phyloP scores from a whole-genome alignment of 1,140 invertebrate species.

The Drosophila rufa region DNA sequence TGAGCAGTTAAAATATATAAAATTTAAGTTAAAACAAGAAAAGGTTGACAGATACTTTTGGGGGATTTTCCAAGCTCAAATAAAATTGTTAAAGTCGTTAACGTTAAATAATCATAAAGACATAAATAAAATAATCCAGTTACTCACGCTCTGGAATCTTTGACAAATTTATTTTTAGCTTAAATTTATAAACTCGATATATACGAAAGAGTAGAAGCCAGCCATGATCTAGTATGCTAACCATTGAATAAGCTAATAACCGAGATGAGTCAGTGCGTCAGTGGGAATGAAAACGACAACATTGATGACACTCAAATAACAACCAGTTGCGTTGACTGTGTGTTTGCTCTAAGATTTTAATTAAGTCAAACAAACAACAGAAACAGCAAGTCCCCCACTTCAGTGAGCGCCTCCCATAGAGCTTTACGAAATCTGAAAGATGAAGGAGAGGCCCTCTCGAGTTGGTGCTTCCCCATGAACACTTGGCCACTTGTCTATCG shows the following conservation, averaged over 20 bases:
- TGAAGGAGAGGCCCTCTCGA: slow-evolving; percentile 39
- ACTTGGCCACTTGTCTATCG: slow-evolving; percentile 52
- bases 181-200: background rate
- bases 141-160: background rate
- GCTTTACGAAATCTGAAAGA: slow-evolving; percentile 38
- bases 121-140: background rate
- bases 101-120: too few relatives aligned
- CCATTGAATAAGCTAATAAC: slow-evolving; percentile 21
- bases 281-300: slow-evolving; percentile 17
- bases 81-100: too few relatives aligned
- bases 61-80: too few relatives aligned
- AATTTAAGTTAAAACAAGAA: too few relatives aligned
- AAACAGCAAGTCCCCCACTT: background rate
- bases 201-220: background rate
- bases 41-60: too few relatives aligned
- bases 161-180: slow-evolving; percentile 1
- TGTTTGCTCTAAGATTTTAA: slow-evolving; percentile 37
- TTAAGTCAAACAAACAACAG: slow-evolving; percentile 46
- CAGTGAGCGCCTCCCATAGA: background rate
- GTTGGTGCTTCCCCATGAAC: slow-evolving; percentile 28
- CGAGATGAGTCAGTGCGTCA: slow-evolving; percentile 27
- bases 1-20: too few relatives aligned
- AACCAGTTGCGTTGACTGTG: slow-evolving; percentile 46
- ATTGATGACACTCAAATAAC: slow-evolving; percentile 43
- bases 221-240: slow-evolving; percentile 6